Base-by-base conservation (phyloP, 92 coral and sea anemone genomes). In the Nematostella vectensis region DNA sequence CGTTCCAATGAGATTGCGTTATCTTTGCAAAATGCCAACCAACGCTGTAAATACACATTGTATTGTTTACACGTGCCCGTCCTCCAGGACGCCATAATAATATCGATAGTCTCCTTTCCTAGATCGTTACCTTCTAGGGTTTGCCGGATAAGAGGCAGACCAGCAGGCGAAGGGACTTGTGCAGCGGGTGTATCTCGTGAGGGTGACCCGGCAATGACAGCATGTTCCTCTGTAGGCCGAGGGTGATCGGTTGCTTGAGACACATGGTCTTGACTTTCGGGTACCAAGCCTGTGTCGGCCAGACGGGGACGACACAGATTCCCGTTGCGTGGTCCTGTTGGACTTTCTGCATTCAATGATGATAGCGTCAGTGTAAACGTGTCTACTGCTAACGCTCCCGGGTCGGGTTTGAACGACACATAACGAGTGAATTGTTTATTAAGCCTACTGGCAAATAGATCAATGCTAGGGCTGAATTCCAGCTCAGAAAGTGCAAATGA, bases 71-170 rank as follows among this genome's bases (percentile, higher is more conserved):
- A 2, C 0, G 72, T 66, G 40, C 20, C 12, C 54, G 30, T 18
- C 1, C 77, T 27, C 77, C 62, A 75, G 15, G 76, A 75, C 23
- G 62, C 69, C 63, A 59, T 50, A 15, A 75, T 52, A 11, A 75
- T 17, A 0, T 59, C 28, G 0, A 50, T 19, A 6, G 75, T 56
- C 28, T 48, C 44, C n/a, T 51, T n/a, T 10, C 58, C 67, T 43
- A 68, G 20, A 3, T 70, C 69, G 4, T 42, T 42, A 0, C 16
- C 38, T n/a, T 1, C 21, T 19, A 75, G 28, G 29, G 60, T 58
- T 47, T 58, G 49, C 74, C 51, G 22, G 80, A 74, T 28, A 74
- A 57, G 60, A 36, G 68, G 45, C 74, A 58, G 11, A 45, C 58
- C 27, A 75, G 44, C 0, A 75, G 47, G 0, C 21, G 20, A 37